A percentile compares a stretch with the other conserved stretches of the same genome.
Evolutionary conservation across 2,797 vertebrate genomes (phyloP).

Genomic region (Sebastes vulpes): DNA sequence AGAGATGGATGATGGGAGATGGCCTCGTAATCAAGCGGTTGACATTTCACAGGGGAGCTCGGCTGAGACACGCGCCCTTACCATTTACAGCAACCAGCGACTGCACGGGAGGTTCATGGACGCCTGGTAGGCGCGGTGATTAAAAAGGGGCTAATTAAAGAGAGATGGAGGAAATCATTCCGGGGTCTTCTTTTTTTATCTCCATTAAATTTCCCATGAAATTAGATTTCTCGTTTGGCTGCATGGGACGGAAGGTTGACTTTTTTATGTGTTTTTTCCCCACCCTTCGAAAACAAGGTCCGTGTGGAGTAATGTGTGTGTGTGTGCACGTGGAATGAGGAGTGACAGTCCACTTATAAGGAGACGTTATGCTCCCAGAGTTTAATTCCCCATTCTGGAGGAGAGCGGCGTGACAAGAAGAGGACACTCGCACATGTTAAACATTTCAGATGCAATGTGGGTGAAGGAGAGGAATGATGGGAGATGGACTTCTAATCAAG

Average conservation of each 20-base stretch:
- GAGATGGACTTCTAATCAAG: background rate
- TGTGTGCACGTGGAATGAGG: conserved; percentile 42
- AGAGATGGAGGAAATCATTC: conserved; percentile 65
- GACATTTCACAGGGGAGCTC: conserved; percentile 67
- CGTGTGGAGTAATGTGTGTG: conserved; percentile 8
- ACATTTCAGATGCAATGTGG: conserved; percentile 11
- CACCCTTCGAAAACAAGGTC: conserved; percentile 1
- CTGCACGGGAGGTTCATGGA: conserved; percentile 27
- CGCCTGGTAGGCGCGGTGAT: conserved; percentile 63
- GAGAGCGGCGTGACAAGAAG: conserved; percentile 40
- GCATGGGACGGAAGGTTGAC: conserved; percentile 33
- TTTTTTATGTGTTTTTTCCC: background rate
- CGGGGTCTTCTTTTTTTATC: conserved; percentile 20
- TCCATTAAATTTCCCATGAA: conserved; percentile 77
- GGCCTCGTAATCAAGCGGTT: conserved; percentile 52
- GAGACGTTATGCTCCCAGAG: conserved; percentile 59
- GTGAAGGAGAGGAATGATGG: background rate
- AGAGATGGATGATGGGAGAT: conserved; percentile 51
- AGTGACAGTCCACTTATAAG: conserved; percentile 76
- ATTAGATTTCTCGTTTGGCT: conserved; percentile 73
- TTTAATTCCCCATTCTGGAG: conserved; percentile 61
- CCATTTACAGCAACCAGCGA: conserved; percentile 51
- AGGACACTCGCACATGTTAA: conserved; percentile 30
- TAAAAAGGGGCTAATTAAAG: conserved; percentile 78
- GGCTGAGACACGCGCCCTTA: conserved; percentile 39